Conservation (phyloP, 2,113 vertebrate genomes). For the Ammodytes marinus region DNA sequence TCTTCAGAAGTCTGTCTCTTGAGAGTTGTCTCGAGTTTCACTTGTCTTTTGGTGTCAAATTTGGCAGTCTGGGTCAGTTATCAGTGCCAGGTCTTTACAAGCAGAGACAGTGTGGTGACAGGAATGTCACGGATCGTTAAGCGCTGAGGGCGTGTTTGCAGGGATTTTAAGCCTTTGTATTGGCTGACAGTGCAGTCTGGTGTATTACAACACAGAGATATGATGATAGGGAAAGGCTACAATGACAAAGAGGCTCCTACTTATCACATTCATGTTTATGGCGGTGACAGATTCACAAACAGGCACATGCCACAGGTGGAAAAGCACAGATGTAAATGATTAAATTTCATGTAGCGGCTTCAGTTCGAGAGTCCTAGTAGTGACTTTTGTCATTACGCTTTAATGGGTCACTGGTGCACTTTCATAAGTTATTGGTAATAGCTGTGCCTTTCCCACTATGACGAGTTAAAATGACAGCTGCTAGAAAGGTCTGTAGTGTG, state of each 20-base stretch:
- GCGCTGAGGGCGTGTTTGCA: neutral
- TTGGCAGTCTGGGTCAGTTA: neutral
- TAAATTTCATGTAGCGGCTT: neutral
- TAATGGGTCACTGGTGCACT: neutral
- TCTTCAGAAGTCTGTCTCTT: neutral
- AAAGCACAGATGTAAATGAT: neutral
- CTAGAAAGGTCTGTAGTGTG: neutral
- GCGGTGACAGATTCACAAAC: neutral
- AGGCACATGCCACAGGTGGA: neutral
- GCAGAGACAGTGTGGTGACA: neutral
- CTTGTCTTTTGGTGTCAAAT: neutral
- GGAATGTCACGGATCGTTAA: neutral
- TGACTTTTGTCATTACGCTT: neutral
- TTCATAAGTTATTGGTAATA: neutral
- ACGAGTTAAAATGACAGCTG: neutral
- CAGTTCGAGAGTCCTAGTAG: neutral
- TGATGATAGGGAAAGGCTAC: too few species aligned
- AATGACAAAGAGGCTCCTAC: neutral
- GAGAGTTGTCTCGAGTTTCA: constrained; percentile 10
- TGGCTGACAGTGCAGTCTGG: neutral
- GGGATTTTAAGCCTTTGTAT: neutral
- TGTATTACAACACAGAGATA: neutral
- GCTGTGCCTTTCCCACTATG: too few species aligned
- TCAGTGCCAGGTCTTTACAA: neutral
- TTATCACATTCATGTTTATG: neutral